Evolutionary conservation across 1,140 invertebrate genomes (phyloP).

Genomic region (Harlomillsia oculata): DNA sequence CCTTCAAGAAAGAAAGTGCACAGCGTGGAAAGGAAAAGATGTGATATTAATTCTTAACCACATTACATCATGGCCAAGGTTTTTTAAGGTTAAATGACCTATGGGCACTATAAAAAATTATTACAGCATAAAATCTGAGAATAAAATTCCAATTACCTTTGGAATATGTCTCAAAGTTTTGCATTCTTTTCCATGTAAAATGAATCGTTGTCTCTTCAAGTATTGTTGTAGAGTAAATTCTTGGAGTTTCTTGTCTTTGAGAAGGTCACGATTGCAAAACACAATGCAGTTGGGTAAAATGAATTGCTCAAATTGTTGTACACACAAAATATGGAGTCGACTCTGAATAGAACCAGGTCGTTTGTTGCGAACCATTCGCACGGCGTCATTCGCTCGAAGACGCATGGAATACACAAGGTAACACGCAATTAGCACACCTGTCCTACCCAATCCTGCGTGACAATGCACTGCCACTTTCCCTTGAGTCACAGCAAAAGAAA

Average conservation of each 20-base stretch:
- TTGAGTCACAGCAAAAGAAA: conserved; percentile 69
- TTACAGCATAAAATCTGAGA: too few species aligned
- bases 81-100: too few species aligned
- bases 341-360: conserved; percentile 71
- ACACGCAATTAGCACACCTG: conserved; percentile 75
- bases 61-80: too few species aligned
- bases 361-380: conserved; percentile 68
- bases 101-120: too few species aligned
- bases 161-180: conserved; percentile 65
- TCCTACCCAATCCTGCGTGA: conserved; percentile 74
- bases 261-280: conserved; percentile 50
- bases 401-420: conserved; percentile 71
- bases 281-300: conserved; percentile 68
- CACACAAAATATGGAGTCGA: conserved; percentile 64
- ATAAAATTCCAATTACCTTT: conserved; percentile 51
- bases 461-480: conserved; percentile 81
- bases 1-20: too few species aligned
- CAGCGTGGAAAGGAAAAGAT: too few species aligned
- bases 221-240: conserved; percentile 59
- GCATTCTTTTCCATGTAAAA: conserved; percentile 70
- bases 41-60: too few species aligned
- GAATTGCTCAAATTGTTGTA: conserved; percentile 72
- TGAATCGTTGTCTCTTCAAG: conserved; percentile 59
- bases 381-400: conserved; percentile 65
- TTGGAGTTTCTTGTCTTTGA: conserved; percentile 46